Percentiles rank a stretch among this genome's conserved stretches.
These are phyloP conservation scores for Meloidogyne exigua DNA, from an alignment of 1,140 invertebrate genomes.

Conservation along the genomic window DNA sequence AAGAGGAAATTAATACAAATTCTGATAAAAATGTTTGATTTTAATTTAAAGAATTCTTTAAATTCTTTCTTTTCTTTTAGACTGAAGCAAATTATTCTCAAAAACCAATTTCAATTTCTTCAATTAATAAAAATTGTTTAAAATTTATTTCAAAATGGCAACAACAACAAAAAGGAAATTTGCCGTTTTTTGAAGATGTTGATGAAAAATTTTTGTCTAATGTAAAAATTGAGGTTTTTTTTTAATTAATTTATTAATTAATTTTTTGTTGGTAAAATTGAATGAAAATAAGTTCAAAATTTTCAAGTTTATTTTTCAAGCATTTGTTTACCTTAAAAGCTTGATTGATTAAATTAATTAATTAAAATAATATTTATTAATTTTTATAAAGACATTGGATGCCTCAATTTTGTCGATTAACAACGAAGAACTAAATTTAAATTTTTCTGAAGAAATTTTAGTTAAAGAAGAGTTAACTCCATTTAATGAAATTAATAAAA, in stretches of 20 bases:
- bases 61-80: background rate
- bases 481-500: background rate
- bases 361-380: too few species aligned
- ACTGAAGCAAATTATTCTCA: background rate
- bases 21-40: background rate
- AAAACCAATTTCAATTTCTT: slow-evolving; percentile 3
- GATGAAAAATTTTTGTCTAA: background rate
- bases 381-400: background rate
- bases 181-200: background rate
- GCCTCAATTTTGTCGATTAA: background rate
- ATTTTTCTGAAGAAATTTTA: background rate
- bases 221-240: background rate
- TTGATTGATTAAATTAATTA: too few species aligned
- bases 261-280: too few species aligned
- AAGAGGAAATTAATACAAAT: background rate
- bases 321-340: too few species aligned
- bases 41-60: background rate
- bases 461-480: background rate
- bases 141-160: background rate
- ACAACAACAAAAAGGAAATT: background rate
- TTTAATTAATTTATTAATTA: too few species aligned
- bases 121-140: background rate
- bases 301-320: too few species aligned
- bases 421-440: background rate
- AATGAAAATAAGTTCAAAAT: too few species aligned